A percentile compares a stretch with the other conserved stretches of the same genome.
Conservation (phyloP, 2,888 invertebrate species). For the Philhelius pedissequus region DNA sequence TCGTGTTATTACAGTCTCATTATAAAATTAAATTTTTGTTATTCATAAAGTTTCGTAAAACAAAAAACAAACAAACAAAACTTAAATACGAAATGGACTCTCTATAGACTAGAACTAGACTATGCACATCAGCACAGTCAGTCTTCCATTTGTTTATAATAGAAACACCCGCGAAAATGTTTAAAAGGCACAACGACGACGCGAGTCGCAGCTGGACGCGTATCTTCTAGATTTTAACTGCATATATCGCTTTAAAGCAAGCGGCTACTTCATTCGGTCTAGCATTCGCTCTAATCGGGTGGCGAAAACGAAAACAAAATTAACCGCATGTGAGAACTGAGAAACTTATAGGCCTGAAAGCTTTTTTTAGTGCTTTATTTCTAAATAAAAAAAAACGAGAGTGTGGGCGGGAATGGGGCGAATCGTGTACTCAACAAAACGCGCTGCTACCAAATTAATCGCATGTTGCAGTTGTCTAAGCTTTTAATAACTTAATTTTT, state of each 20-base stretch:
- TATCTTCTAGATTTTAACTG: not conserved
- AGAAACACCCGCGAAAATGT: conserved; percentile 7
- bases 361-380: conserved; percentile 31
- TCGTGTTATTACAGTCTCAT: conserved; percentile 13
- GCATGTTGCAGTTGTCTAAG: conserved; percentile 17
- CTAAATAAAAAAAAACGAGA: conserved; percentile 5
- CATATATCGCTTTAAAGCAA: not conserved
- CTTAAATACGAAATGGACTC: not conserved
- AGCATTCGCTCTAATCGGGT: conserved; percentile 16
- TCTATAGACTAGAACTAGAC: not conserved
- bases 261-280: conserved; percentile 20
- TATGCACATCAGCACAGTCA: not conserved
- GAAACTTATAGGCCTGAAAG: not conserved
- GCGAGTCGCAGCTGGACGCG: conserved; percentile 5
- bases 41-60: conserved; percentile 19
- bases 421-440: not conserved
- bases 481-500: conserved; percentile 24
- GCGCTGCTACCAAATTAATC: conserved; percentile 6
- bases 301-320: conserved; percentile 28
- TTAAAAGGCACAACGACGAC: conserved; percentile 2
- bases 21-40: conserved; percentile 24
- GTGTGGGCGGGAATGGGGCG: conserved; percentile 13
- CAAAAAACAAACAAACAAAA: conserved; percentile 13
- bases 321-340: conserved; percentile 20
- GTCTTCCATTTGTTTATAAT: not conserved